Evolutionary conservation across 2,888 invertebrate species (phyloP).

Genomic region (Dysmachus trigonus): DNA sequence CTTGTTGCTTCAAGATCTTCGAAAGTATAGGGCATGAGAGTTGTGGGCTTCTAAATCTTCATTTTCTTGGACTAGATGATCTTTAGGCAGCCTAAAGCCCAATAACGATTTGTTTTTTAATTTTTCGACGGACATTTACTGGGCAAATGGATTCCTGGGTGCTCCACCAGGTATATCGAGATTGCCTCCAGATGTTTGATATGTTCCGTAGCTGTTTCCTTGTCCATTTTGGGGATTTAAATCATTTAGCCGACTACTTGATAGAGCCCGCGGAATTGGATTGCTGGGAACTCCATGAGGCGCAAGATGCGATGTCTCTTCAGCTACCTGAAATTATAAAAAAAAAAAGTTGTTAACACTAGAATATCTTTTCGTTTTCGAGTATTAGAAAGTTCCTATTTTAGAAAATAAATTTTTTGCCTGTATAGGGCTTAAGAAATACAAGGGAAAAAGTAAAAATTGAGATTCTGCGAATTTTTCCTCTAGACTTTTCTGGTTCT

Average conservation of each 20-base stretch:
- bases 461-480: no score
- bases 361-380: not conserved
- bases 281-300: conserved; percentile 96
- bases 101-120: not conserved
- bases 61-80: not conserved
- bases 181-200: conserved; percentile 74
- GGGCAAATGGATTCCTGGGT: conserved; percentile 66
- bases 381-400: not conserved
- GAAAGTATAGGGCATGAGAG: not conserved
- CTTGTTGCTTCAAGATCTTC: not conserved
- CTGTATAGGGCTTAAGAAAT: no score
- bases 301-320: conserved; percentile 85
- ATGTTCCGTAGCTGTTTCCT: conserved; percentile 74
- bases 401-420: no score
- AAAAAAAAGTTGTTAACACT: not conserved
- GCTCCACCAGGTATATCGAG: conserved; percentile 71
- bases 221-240: conserved; percentile 73
- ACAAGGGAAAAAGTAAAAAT: no score
- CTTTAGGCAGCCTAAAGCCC: not conserved
- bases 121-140: conserved; percentile 50
- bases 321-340: conserved; percentile 60
- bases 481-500: no score
- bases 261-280: conserved; percentile 86
- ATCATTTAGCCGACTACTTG: conserved; percentile 83
- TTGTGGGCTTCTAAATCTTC: not conserved